A percentile compares a stretch with the other conserved stretches of the same genome.
These are phyloP conservation scores for Oegoconia quadripuncta DNA, from an alignment of 2,888 invertebrate genomes.

Conservation along the genomic window DNA sequence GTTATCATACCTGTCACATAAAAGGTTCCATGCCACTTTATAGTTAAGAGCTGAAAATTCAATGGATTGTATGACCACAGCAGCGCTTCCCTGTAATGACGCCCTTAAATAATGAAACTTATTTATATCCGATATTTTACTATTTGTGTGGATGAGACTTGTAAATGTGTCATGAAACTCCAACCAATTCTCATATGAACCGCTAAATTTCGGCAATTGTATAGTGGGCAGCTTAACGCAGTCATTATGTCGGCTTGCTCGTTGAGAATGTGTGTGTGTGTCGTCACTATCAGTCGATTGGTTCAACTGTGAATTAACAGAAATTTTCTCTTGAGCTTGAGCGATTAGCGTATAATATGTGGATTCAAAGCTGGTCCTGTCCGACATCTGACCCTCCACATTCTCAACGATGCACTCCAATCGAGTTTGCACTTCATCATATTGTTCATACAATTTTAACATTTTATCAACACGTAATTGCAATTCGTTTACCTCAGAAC, in stretches of 20 bases:
- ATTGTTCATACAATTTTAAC: slow-evolving; percentile 17
- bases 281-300: not conserved
- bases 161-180: slow-evolving; percentile 25
- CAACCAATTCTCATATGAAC: slow-evolving; percentile 22
- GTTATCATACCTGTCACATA: slow-evolving; percentile 25
- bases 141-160: slow-evolving; percentile 23
- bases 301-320: not conserved
- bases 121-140: slow-evolving; percentile 24
- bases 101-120: slow-evolving; percentile 26
- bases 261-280: too few species aligned
- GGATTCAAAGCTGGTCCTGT: not conserved
- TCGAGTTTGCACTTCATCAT: slow-evolving; percentile 21
- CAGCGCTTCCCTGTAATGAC: slow-evolving; percentile 23
- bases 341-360: not conserved
- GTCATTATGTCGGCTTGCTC: not conserved
- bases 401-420: slow-evolving; percentile 20
- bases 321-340: not conserved
- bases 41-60: slow-evolving; percentile 21
- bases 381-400: slow-evolving; percentile 1
- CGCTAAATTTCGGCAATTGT: slow-evolving; percentile 24
- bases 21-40: slow-evolving; percentile 21
- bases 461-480: slow-evolving; percentile 19
- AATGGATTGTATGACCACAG: slow-evolving; percentile 21
- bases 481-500: slow-evolving; percentile 14
- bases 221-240: slow-evolving; percentile 23